phyloP scores from a whole-genome alignment of 1,140 invertebrate genomes.

The Cataglyphis hispanica region DNA sequence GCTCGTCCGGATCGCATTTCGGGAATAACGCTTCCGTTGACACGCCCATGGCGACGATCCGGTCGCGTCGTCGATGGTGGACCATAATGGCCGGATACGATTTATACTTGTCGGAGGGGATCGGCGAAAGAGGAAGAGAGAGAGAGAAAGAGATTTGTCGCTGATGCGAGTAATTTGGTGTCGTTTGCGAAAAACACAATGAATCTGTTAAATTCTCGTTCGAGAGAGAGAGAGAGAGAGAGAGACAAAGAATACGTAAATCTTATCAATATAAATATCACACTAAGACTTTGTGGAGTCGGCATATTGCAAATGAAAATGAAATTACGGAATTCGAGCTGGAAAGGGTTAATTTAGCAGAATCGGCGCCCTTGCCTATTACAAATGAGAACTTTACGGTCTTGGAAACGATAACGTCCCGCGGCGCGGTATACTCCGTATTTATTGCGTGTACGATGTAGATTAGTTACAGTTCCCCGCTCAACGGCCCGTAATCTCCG shows the following conservation, averaged over 20 bases:
- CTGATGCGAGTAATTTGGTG: background rate
- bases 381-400: constrained; percentile 42
- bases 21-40: constrained; percentile 59
- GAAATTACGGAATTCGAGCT: background rate
- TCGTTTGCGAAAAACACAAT: background rate
- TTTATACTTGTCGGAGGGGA: constrained; percentile 40
- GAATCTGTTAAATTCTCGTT: background rate
- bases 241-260: background rate
- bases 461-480: constrained; percentile 44
- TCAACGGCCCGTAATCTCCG: constrained; percentile 55
- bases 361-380: constrained; percentile 29
- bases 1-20: constrained; percentile 58
- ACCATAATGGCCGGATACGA: constrained; percentile 50
- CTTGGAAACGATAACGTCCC: constrained; percentile 39
- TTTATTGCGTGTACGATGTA: constrained; percentile 59
- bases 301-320: background rate
- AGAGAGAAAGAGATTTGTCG: background rate
- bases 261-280: background rate
- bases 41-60: constrained; percentile 56
- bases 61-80: constrained; percentile 35
- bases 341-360: constrained; percentile 41
- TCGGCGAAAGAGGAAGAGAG: background rate
- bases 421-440: constrained; percentile 38
- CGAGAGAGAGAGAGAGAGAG: background rate
- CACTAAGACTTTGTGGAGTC: background rate